These are phyloP conservation scores for Epinotia bilunana DNA, from an alignment of 2,888 invertebrate species.

Conservation along the genomic window DNA sequence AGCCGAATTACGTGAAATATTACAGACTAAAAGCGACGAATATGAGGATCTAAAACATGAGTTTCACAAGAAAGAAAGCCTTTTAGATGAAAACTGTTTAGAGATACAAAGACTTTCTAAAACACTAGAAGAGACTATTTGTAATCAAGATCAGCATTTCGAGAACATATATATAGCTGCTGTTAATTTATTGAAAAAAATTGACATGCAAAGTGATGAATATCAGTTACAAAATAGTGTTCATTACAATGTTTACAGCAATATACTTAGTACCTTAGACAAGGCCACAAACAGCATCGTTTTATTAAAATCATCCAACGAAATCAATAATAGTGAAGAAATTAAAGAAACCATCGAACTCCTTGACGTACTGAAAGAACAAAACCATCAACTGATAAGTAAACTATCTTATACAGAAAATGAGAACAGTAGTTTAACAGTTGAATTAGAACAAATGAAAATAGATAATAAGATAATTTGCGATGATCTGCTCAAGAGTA, in stretches of 20 bases:
- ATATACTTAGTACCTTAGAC: constrained; percentile 59
- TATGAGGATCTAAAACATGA: constrained; percentile 47
- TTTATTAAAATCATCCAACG: constrained; percentile 46
- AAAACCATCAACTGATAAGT: constrained; percentile 55
- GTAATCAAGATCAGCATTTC: constrained; percentile 54
- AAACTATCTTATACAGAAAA: constrained; percentile 54
- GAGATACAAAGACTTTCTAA: constrained; percentile 48
- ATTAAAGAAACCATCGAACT: constrained; percentile 53
- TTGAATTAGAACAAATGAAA: constrained; percentile 54
- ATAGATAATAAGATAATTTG: constrained; percentile 54
- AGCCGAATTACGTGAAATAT: constrained; percentile 47
- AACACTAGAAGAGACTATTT: constrained; percentile 46
- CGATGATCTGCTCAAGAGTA: constrained; percentile 55
- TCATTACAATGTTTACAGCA: constrained; percentile 51
- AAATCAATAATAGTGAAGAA: constrained; percentile 47
- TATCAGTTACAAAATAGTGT: constrained; percentile 46
- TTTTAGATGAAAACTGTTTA: constrained; percentile 50
- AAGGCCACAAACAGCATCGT: constrained; percentile 56
- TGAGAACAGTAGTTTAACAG: constrained; percentile 51
- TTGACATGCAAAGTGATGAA: constrained; percentile 53
- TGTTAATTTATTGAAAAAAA: constrained; percentile 50
- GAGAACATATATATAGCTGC: constrained; percentile 55
- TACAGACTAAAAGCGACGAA: constrained; percentile 49
- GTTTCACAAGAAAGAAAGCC: constrained; percentile 48
- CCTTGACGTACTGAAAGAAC: constrained; percentile 55